Conservation (phyloP, 2,797 vertebrate genomes). For the Pseudochirops cupreus region DNA sequence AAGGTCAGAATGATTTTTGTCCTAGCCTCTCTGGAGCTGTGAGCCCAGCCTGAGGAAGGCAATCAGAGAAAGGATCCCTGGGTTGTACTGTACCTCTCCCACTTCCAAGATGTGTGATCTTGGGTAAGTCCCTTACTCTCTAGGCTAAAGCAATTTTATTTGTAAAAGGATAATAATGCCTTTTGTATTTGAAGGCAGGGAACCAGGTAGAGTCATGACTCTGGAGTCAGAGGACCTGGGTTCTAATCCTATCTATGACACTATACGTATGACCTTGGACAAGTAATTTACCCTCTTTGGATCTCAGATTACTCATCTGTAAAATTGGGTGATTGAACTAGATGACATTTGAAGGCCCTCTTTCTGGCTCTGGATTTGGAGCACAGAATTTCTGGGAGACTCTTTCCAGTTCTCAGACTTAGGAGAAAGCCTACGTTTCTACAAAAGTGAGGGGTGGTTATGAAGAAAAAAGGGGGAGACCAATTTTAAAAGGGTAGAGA, state of each 20-base stretch:
- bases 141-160: not conserved
- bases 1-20: not conserved
- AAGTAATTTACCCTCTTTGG: not conserved
- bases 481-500: constrained; percentile 71
- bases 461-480: constrained; percentile 67
- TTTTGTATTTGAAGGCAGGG: not conserved
- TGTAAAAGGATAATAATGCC: not conserved
- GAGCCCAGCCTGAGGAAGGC: not conserved
- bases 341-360: not conserved
- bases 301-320: not conserved
- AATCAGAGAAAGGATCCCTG: not conserved
- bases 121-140: not conserved
- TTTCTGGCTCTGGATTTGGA: not conserved
- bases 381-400: not conserved
- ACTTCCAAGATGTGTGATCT: not conserved
- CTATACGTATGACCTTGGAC: not conserved
- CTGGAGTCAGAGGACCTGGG: too few relatives aligned
- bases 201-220: not conserved
- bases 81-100: not conserved
- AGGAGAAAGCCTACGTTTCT: constrained; percentile 57
- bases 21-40: constrained; percentile 42
- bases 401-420: constrained; percentile 38
- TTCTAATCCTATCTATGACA: not conserved
- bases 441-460: constrained; percentile 65
- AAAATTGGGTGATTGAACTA: not conserved